phyloP scores from a whole-genome alignment of 2,888 invertebrate species.

The Ferrisia virgata region DNA sequence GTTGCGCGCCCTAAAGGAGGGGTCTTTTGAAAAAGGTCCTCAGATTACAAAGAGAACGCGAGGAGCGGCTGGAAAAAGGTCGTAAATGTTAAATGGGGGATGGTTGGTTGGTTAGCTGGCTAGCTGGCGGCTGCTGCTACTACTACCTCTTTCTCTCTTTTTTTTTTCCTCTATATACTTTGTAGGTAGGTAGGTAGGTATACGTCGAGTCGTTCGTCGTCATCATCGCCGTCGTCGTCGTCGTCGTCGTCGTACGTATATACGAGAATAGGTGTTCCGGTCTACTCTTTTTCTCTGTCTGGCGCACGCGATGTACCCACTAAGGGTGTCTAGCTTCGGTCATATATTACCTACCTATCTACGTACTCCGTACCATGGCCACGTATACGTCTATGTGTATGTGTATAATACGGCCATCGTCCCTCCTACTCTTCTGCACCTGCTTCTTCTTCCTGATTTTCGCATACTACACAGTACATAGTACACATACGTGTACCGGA shows the following conservation, averaged over 20 bases:
- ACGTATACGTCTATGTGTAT: no score
- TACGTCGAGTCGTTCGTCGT: not conserved
- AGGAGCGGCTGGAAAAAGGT: constrained; percentile 35
- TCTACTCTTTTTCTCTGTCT: not conserved
- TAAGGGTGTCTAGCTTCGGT: constrained; percentile 37
- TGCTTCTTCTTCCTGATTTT: not conserved
- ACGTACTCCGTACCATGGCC: no score
- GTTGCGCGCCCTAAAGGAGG: not conserved
- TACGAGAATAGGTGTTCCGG: not conserved
- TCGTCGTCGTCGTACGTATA: not conserved
- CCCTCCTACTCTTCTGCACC: not conserved
- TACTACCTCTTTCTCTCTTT: no score
- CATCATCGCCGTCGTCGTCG: not conserved
- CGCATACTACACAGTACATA: not conserved
- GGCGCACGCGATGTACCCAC: not conserved
- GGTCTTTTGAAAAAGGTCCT: constrained; percentile 44
- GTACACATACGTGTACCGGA: not conserved
- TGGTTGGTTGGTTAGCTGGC: no score
- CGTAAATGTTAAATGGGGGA: constrained; percentile 43
- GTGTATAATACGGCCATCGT: no score
- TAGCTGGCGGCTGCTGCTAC: no score
- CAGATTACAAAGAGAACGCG: constrained; percentile 15
- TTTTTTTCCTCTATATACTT: not conserved
- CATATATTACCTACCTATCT: constrained; percentile 45
- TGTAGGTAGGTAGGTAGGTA: no score